These are phyloP conservation scores for Odontamblyopus lacepedii DNA, from an alignment of 2,797 vertebrate species.

Conservation along the genomic window DNA sequence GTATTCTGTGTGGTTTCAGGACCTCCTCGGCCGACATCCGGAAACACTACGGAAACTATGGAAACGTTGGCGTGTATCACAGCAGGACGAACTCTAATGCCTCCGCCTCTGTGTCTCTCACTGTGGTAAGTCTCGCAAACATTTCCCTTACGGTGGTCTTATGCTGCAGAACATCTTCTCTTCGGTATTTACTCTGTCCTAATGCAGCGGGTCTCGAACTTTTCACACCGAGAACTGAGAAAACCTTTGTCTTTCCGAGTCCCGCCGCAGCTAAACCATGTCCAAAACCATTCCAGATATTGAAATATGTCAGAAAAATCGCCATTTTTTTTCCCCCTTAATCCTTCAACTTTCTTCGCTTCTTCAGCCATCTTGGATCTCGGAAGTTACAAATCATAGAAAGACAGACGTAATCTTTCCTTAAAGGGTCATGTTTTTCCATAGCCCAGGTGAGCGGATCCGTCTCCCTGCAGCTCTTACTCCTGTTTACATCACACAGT, in stretches of 20 bases:
- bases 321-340: too few species aligned
- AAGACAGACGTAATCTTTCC: too few species aligned
- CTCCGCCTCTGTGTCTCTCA: conserved; percentile 52
- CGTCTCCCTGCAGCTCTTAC: conserved; percentile 27
- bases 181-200: not conserved
- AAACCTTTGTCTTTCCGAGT: too few species aligned
- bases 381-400: too few species aligned
- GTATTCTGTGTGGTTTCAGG: conserved; percentile 51
- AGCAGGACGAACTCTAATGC: conserved; percentile 66
- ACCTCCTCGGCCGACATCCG: conserved; percentile 73
- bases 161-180: not conserved
- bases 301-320: too few species aligned
- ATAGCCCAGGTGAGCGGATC: conserved; percentile 11
- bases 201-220: too few species aligned
- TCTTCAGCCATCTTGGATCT: too few species aligned
- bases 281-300: too few species aligned
- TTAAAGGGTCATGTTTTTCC: too few species aligned
- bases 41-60: conserved; percentile 55
- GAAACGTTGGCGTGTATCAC: conserved; percentile 48
- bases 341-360: too few species aligned
- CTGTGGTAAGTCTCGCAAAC: conserved; percentile 61
- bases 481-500: conserved; percentile 21
- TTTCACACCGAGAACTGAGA: too few species aligned
- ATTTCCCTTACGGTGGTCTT: not conserved
- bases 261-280: too few species aligned